Conservation (phyloP, 30 jellyfish, hydroid and myxozoan species). For the Aurelia sp. region DNA sequence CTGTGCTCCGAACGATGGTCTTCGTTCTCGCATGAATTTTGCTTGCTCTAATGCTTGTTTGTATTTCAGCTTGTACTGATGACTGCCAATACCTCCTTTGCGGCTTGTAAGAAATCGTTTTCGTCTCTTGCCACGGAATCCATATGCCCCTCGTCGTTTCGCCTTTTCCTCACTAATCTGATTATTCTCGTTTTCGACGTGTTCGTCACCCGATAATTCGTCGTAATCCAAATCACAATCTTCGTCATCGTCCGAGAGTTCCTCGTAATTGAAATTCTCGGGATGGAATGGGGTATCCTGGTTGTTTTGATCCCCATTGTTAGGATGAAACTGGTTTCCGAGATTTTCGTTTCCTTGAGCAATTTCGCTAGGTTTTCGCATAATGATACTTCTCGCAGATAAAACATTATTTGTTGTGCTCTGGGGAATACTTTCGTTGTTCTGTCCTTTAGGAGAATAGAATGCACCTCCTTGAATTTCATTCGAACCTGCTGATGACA, state of each 20-base stretch:
- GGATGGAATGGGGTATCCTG: not conserved
- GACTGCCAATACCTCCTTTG: constrained; percentile 29
- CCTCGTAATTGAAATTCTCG: constrained; percentile 25
- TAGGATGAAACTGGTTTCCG: not conserved
- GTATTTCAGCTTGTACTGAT: constrained; percentile 40
- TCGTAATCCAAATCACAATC: constrained; percentile 55
- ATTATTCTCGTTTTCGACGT: constrained; percentile 44
- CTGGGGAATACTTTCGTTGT: not conserved
- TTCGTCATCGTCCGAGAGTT: constrained; percentile 55
- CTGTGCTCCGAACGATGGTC: constrained; percentile 34
- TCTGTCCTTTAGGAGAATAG: constrained; percentile 7
- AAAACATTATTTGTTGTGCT: not conserved
- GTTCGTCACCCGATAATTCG: constrained; percentile 38
- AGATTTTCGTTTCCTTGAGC: not conserved
- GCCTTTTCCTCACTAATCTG: constrained; percentile 12
- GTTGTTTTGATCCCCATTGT: not conserved
- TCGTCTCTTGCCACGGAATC: constrained; percentile 27
- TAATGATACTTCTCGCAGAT: not conserved
- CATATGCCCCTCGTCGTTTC: constrained; percentile 8
- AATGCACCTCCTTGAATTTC: constrained; percentile 15
- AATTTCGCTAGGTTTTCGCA: not conserved
- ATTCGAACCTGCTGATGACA: not conserved
- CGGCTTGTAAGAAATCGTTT: constrained; percentile 7
- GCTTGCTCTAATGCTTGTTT: constrained; percentile 65
- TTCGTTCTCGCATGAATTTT: constrained; percentile 46